Evolutionary conservation across 2,888 invertebrate genomes (phyloP).

Genomic region (Chromoteleia sp.): DNA sequence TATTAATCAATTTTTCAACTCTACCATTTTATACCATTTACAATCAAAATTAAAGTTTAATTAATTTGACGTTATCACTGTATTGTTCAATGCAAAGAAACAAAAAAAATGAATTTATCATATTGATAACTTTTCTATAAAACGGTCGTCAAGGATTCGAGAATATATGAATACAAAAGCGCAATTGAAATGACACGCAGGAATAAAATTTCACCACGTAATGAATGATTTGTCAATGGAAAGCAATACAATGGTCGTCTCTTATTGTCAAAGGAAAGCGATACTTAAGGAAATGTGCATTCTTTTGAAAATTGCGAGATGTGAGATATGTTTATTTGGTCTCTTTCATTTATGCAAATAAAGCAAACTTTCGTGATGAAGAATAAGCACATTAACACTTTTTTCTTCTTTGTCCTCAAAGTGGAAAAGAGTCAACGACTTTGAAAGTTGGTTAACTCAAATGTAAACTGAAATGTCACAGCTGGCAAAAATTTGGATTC

Average conservation of each 20-base stretch:
- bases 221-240: conserved; percentile 47
- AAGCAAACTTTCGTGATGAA: conserved; percentile 15
- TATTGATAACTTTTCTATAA: too few relatives aligned
- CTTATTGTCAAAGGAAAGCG: conserved; percentile 36
- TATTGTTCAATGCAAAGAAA: too few relatives aligned
- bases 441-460: not conserved
- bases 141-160: not conserved
- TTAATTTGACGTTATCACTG: too few relatives aligned
- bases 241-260: conserved; percentile 30
- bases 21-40: too few relatives aligned
- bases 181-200: not conserved
- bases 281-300: conserved; percentile 29
- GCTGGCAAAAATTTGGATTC: too few relatives aligned
- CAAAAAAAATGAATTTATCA: too few relatives aligned
- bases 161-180: conserved; percentile 1
- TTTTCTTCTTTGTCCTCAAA: conserved; percentile 4
- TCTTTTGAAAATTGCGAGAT: conserved; percentile 31
- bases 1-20: too few relatives aligned
- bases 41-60: too few relatives aligned
- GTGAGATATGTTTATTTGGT: conserved; percentile 26
- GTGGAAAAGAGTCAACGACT: not conserved
- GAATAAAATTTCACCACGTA: conserved; percentile 42
- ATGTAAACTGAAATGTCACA: too few relatives aligned
- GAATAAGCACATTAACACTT: conserved; percentile 24
- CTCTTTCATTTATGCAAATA: conserved; percentile 28